Percentiles rank a stretch among this genome's conserved stretches.
Conservation (phyloP, 2,797 vertebrate genomes). For the Setipinna tenuifilis region DNA sequence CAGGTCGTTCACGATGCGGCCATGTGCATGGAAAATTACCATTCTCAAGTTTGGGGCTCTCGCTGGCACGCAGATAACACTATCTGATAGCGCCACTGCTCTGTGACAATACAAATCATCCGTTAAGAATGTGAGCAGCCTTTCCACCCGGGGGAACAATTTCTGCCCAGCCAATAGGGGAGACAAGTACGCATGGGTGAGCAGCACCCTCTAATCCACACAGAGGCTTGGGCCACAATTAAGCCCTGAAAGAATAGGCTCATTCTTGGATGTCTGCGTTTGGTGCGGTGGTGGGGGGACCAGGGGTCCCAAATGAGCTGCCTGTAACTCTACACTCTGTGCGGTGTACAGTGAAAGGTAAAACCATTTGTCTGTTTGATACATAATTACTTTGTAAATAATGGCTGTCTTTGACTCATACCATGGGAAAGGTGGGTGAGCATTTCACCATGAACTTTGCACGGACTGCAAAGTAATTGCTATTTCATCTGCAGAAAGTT, state of each 20-base stretch:
- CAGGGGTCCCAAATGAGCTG: not conserved
- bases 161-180: slow-evolving; percentile 41
- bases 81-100: slow-evolving; percentile 42
- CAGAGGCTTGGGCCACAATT: slow-evolving; percentile 41
- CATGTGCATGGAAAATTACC: slow-evolving; percentile 45
- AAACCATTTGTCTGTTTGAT: slow-evolving; percentile 11
- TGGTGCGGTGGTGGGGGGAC: slow-evolving; percentile 25
- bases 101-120: slow-evolving; percentile 52
- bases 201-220: slow-evolving; percentile 43
- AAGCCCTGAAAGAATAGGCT: slow-evolving; percentile 46
- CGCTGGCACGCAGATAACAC: slow-evolving; percentile 41
- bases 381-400: not conserved
- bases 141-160: slow-evolving; percentile 55
- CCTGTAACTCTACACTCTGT: not conserved
- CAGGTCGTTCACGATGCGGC: not conserved
- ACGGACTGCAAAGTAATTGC: too few relatives aligned
- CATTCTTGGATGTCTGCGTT: slow-evolving; percentile 40
- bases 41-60: slow-evolving; percentile 28
- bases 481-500: too few relatives aligned
- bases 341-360: slow-evolving; percentile 7
- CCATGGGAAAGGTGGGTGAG: slow-evolving; percentile 13
- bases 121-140: slow-evolving; percentile 52
- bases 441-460: not conserved
- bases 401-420: not conserved
- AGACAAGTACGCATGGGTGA: slow-evolving; percentile 42